phyloP scores from a whole-genome alignment of 2,113 vertebrate species.

The Tonatia bakeri region DNA sequence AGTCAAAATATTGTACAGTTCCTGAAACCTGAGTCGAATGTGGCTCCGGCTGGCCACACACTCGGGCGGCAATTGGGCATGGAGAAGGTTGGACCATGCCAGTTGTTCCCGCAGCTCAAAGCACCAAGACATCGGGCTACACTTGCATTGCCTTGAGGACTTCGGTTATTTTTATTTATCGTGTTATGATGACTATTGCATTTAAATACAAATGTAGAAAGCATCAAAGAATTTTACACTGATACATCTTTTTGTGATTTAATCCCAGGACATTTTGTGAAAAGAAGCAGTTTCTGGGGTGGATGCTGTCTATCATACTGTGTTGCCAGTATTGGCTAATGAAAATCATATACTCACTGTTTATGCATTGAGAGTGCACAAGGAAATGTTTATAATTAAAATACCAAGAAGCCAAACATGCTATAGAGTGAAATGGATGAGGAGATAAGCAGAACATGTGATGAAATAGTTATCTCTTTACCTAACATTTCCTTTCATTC shows the following conservation, averaged over 20 bases:
- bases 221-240: background rate
- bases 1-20: background rate
- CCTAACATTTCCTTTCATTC: background rate
- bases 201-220: slow-evolving; percentile 23
- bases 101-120: background rate
- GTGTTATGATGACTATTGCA: background rate
- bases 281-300: background rate
- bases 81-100: background rate
- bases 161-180: slow-evolving; percentile 12
- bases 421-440: background rate
- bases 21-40: background rate
- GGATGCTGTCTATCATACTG: background rate
- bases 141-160: background rate
- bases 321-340: background rate
- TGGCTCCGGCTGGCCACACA: background rate
- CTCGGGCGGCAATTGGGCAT: background rate
- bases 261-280: background rate
- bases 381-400: slow-evolving; percentile 28
- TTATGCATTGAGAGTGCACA: background rate
- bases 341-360: background rate
- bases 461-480: slow-evolving; percentile 16
- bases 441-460: background rate
- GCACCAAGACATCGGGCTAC: background rate
- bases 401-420: background rate
- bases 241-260: background rate